Base-by-base conservation (phyloP, 2,113 vertebrate genomes). In the Melanocharis versteri region DNA sequence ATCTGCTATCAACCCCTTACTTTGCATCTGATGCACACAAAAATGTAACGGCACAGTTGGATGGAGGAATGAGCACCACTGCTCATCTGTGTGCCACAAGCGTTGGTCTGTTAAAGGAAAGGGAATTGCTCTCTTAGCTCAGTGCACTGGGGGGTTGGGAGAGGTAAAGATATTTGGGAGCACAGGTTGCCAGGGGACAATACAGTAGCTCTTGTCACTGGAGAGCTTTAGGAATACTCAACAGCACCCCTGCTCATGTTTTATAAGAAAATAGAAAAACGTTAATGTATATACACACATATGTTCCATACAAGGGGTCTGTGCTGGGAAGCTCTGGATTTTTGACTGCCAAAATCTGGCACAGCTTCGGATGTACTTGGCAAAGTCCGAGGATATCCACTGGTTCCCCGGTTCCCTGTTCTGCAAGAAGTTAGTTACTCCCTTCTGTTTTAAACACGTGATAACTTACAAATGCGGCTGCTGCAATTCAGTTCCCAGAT, bases 221-320 rank as follows among this genome's bases (percentile, higher is more conserved):
- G 11, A 24, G n/a, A 9, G 11, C 40, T 94, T 75, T 45, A 69
- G 70, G 11, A 66, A 39, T 11, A 20, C 23, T 53, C 40, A 42
- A 2, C 33, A 58, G 2, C 33, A 44, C 13, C 48, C 84, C 72
- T 81, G 14, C 13, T 66, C 23, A 23, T n/a, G 15, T 71, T 90
- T n/a, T 22, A 3, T 40, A 44, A 66, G 19, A 30, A 88, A 77
- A 58, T 6, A 30, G 26, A 7, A 71, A 89, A 68, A 3, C 0
- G 0, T 51, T 37, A 26, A 18, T 3, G 2, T 22, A 2, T 9
- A 13, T 5, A 28, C 13, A n/a, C 13, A 24, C 0, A 0, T 4
- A 13, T 24, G 11, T 54, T 75, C 65, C 13, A 11, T 68, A 26
- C 6, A n/a, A 50, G 40, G 14, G 22, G 5, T 27, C 6, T 79